These are phyloP conservation scores for Oppia nitens DNA, from an alignment of 1,140 invertebrate genomes.

Conservation along the genomic window DNA sequence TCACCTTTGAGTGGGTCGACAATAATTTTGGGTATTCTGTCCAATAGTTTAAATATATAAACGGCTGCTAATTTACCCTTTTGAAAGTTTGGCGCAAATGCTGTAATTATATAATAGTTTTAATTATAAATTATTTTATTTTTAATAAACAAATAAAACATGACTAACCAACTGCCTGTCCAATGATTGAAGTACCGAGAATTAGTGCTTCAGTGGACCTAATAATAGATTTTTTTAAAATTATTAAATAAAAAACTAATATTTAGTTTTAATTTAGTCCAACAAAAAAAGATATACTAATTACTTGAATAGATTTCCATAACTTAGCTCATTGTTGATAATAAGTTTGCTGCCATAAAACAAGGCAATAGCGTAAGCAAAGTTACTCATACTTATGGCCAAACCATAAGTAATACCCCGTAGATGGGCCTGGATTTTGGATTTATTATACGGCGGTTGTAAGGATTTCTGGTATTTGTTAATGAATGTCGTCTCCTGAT, in stretches of 20 bases:
- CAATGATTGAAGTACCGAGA: conserved; percentile 71
- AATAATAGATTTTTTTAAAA: conserved; percentile 11
- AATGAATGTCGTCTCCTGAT: conserved; percentile 25
- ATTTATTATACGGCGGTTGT: conserved; percentile 18
- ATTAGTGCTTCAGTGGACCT: conserved; percentile 69
- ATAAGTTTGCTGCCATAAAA: conserved; percentile 68
- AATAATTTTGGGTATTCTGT: conserved; percentile 18
- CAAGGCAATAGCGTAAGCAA: conserved; percentile 59
- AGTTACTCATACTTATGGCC: conserved; percentile 56
- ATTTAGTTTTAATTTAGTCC: not conserved
- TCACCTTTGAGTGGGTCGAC: not conserved
- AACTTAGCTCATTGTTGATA: conserved; percentile 41
- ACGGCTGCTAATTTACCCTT: conserved; percentile 66
- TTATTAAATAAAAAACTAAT: not conserved
- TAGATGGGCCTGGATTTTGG: conserved; percentile 42
- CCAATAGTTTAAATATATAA: conserved; percentile 29
- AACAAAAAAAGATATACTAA: no score
- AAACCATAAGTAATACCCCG: conserved; percentile 50
- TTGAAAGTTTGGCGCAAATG: conserved; percentile 70
- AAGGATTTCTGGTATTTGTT: conserved; percentile 8
- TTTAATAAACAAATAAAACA: not conserved
- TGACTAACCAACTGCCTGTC: conserved; percentile 45
- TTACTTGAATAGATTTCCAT: conserved; percentile 63
- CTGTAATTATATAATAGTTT: conserved; percentile 21
- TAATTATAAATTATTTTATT: not conserved